A percentile compares a stretch with the other conserved stretches of the same genome.
phyloP scores from a whole-genome alignment of 1,140 invertebrate genomes.

The Pseudachorutes palmiensis region DNA sequence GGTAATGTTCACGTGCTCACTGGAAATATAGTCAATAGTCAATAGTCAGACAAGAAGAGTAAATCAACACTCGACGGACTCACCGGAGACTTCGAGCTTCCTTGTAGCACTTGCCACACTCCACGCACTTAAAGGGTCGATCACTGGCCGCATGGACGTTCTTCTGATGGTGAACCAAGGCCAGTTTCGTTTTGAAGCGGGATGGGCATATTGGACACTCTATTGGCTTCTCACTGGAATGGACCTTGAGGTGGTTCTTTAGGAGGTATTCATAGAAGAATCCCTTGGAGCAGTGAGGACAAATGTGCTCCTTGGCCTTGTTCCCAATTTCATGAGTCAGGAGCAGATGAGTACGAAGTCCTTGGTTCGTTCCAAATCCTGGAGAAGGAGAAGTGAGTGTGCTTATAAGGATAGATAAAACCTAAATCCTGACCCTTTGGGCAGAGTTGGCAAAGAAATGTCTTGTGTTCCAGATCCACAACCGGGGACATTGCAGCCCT shows the following conservation, averaged over 20 bases:
- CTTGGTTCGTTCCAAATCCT: background rate
- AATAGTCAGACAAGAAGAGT: background rate
- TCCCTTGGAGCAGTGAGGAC: background rate
- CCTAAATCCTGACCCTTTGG: background rate
- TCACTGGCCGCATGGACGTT: background rate
- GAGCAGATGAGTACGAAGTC: slow-evolving; percentile 2
- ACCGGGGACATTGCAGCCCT: background rate
- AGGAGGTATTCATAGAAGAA: slow-evolving; percentile 1
- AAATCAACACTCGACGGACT: background rate
- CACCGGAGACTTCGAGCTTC: background rate
- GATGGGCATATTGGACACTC: background rate
- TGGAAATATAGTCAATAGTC: background rate
- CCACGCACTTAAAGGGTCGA: background rate
- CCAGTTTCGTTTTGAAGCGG: background rate
- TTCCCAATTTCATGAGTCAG: slow-evolving; percentile 2
- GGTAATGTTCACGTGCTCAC: background rate
- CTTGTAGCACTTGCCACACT: background rate
- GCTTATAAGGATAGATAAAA: no score
- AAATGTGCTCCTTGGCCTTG: background rate
- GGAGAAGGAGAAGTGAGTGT: no score
- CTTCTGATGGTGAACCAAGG: background rate
- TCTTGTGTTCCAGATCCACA: background rate
- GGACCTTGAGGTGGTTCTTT: background rate
- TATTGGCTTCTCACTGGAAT: slow-evolving; percentile 1
- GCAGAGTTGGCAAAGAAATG: background rate